These are phyloP conservation scores for Himalopsyche kuldschensis DNA, from an alignment of 2,888 invertebrate species.

Conservation along the genomic window DNA sequence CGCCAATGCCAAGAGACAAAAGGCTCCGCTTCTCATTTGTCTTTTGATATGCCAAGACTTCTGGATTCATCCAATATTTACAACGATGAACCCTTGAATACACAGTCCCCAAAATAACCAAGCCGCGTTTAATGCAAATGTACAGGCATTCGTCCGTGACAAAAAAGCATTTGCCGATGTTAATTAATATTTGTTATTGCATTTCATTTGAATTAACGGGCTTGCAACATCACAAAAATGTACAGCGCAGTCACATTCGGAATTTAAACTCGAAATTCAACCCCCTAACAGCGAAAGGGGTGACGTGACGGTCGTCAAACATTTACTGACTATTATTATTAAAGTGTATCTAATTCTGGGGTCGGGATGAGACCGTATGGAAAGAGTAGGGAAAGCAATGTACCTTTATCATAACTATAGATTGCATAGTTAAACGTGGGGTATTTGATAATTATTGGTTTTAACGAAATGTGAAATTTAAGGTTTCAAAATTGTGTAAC, in stretches of 20 bases:
- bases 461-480: too few relatives aligned
- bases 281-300: conserved; percentile 12
- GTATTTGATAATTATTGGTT: not conserved
- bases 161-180: not conserved
- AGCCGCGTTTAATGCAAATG: not conserved
- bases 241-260: not conserved
- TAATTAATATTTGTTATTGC: not conserved
- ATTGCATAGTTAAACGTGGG: not conserved
- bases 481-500: too few relatives aligned
- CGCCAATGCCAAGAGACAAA: too few relatives aligned
- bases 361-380: not conserved
- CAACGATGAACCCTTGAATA: not conserved
- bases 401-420: not conserved
- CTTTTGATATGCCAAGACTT: not conserved
- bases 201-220: conserved; percentile 9
- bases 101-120: not conserved
- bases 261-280: conserved; percentile 7
- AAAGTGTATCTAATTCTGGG: conserved; percentile 19
- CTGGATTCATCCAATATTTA: not conserved
- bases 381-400: not conserved
- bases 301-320: conserved; percentile 31
- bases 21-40: too few relatives aligned
- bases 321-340: conserved; percentile 40
- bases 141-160: not conserved
- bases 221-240: conserved; percentile 1